Percentiles rank a stretch among this genome's conserved stretches.
These are phyloP conservation scores for Fratercula arctica DNA, from an alignment of 2,797 vertebrate species.

Conservation along the genomic window DNA sequence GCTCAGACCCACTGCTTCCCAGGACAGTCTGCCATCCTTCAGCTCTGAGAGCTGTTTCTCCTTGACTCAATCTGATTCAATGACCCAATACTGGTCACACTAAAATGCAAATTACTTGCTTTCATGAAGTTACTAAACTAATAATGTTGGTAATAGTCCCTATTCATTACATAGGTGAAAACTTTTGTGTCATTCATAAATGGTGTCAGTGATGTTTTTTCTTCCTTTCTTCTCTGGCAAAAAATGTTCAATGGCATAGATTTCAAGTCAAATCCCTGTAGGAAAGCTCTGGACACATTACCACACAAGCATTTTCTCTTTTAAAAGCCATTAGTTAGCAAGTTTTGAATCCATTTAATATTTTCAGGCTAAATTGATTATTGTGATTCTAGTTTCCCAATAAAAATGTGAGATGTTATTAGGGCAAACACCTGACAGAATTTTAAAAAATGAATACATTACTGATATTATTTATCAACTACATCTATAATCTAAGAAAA, in stretches of 20 bases:
- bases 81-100: too few species aligned
- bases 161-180: not conserved
- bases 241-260: not conserved
- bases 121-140: not conserved
- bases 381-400: not conserved
- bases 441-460: not conserved
- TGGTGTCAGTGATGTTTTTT: not conserved
- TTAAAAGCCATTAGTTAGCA: not conserved
- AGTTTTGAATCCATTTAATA: not conserved
- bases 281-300: not conserved
- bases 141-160: not conserved
- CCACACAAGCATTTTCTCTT: not conserved
- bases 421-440: not conserved
- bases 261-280: not conserved
- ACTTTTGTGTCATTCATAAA: not conserved
- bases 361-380: not conserved
- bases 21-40: not conserved
- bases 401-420: not conserved
- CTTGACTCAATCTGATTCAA: not conserved
- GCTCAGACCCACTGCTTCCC: not conserved
- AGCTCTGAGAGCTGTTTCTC: not conserved
- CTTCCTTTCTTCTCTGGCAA: not conserved
- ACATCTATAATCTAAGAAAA: not conserved
- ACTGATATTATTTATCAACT: not conserved
- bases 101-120: not conserved